These are phyloP conservation scores for Lithophane semibrunnea DNA, from an alignment of 2,888 invertebrate genomes.

Conservation along the genomic window DNA sequence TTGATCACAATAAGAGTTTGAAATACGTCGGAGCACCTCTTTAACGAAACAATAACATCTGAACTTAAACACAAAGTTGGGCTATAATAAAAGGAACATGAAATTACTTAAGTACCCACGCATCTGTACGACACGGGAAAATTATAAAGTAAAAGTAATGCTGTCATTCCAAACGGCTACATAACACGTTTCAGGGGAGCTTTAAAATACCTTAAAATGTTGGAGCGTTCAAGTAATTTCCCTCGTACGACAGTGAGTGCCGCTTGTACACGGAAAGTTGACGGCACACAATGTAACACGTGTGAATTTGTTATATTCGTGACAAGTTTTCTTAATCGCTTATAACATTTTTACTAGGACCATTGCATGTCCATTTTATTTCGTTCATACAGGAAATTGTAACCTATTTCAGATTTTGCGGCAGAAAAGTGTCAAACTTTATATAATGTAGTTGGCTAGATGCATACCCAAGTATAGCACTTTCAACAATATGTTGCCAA, in stretches of 20 bases:
- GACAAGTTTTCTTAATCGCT: constrained; percentile 42
- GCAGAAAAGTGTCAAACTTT: not conserved
- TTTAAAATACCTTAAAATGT: constrained; percentile 78
- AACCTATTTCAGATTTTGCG: not conserved
- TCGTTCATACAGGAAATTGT: constrained; percentile 1
- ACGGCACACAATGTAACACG: constrained; percentile 65
- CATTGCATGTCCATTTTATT: constrained; percentile 8
- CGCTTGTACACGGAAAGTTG: constrained; percentile 67
- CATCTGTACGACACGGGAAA: constrained; percentile 59
- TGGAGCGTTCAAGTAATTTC: constrained; percentile 75
- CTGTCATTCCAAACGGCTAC: constrained; percentile 76
- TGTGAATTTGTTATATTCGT: constrained; percentile 62
- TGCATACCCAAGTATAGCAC: not conserved
- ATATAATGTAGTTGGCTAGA: not conserved
- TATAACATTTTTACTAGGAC: constrained; percentile 6
- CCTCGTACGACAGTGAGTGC: constrained; percentile 69
- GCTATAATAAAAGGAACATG: constrained; percentile 53
- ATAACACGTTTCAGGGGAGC: constrained; percentile 75
- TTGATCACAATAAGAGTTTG: constrained; percentile 53
- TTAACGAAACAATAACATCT: constrained; percentile 55
- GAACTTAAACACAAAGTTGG: constrained; percentile 49
- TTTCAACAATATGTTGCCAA: constrained; percentile 1
- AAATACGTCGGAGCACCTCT: constrained; percentile 50
- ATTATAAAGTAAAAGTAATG: constrained; percentile 75
- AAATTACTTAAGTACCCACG: constrained; percentile 53